Evolutionary conservation across 2,113 vertebrate species (phyloP), one percentile per base, ranked within the genome.

Genomic region (Mobula birostris): DNA sequence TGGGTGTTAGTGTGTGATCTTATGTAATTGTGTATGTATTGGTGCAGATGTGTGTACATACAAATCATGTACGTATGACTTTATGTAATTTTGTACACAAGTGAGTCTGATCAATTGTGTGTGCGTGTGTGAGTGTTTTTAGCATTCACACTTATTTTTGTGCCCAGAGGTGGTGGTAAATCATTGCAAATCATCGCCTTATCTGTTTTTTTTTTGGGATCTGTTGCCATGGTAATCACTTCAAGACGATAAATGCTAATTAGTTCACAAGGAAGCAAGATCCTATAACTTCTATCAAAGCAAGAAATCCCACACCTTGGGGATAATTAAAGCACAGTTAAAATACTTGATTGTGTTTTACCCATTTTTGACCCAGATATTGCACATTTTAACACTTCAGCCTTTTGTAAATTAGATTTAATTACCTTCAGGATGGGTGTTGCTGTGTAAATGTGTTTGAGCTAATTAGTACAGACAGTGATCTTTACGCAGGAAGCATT

Each of bases 211-310:
- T 80, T 80, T 63, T 90, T 66, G 27, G 29, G 61, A 90, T n/a
- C 85, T 66, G 85, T 90, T 90, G 85, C 85, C 85, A 68, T 90
- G 85, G 85, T 68, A 68, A 68, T 90, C 85, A 90, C 85, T 29
- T 63, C 61, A 68, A 90, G 85, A 68, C 66, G 85, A 66, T 90
- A 90, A 90, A 68, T 90, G 85, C 61, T 90, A 68, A 90, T 90
- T 90, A 63, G 85, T 90, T 90, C 85, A 90, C 85, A 66, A 68
- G 85, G 61, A 63, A 66, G 15, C n/a, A n/a, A 66, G 61, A 32
- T 68, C 85, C 63, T 90, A 68, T 68, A n/a, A 68, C 63, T 90
- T 90, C 29, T 63, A 66, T n/a, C 12, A 58, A 87, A 27, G 12
- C 56, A 61, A 27, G 21, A 29, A 87, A 61, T 87, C 56, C 56